These are phyloP conservation scores for Montipora sp. DNA, from an alignment of 64 coral and sea anemone genomes.

Conservation along the genomic window DNA sequence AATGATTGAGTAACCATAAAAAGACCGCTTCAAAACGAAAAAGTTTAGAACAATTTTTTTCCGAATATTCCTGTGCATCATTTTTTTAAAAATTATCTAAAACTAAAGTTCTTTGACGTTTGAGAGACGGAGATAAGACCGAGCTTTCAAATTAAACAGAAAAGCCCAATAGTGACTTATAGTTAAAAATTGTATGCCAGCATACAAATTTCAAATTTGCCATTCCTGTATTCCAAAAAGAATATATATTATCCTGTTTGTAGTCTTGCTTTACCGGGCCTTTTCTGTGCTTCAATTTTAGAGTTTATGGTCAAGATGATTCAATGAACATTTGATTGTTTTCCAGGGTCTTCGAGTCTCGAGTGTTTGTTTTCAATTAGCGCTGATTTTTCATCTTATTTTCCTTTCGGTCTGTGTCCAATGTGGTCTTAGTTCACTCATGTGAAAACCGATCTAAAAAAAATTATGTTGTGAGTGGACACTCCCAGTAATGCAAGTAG, in stretches of 20 bases:
- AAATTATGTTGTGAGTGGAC: conserved; percentile 17
- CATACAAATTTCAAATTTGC: conserved; percentile 3
- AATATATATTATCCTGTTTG: not conserved
- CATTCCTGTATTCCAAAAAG: not conserved
- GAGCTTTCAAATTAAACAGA: no score
- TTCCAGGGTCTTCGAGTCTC: not conserved
- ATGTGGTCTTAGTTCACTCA: not conserved
- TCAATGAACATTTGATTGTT: not conserved
- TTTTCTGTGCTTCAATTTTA: no score
- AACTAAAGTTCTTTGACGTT: no score
- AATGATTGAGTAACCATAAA: no score
- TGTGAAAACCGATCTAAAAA: not conserved
- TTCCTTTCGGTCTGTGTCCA: not conserved
- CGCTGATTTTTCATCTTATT: not conserved
- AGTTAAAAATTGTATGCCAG: conserved; percentile 7
- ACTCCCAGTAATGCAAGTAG: conserved; percentile 19
- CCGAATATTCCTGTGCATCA: no score
- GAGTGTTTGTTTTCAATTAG: not conserved
- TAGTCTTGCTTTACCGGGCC: not conserved
- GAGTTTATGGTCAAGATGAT: no score
- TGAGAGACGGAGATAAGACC: no score
- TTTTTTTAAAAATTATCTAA: no score
- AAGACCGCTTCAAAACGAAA: no score
- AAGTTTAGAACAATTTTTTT: no score
- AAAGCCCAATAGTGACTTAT: no score